Evolutionary conservation across 2,888 invertebrate genomes (phyloP).

Genomic region (Heliothis peltigera): DNA sequence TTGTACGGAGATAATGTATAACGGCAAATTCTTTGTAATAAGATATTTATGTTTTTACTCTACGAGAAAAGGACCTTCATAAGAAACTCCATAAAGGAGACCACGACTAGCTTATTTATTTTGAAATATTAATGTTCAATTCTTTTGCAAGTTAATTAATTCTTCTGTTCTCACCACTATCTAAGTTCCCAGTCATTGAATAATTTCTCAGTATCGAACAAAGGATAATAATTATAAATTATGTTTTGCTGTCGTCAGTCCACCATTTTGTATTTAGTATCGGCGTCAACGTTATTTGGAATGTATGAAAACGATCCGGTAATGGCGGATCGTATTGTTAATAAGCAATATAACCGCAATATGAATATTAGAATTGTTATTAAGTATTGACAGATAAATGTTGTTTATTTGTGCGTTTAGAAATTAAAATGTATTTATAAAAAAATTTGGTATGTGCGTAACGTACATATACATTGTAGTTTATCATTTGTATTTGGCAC

Average conservation of each 20-base stretch:
- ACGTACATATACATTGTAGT: too few species aligned
- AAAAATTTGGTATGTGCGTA: too few species aligned
- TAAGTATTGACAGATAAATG: constrained; percentile 17
- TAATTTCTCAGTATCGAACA: neutral
- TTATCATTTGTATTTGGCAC: too few species aligned
- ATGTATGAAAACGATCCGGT: constrained; percentile 13
- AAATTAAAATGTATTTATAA: too few species aligned
- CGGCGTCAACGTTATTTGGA: neutral
- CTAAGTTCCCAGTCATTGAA: neutral
- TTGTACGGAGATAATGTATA: too few species aligned
- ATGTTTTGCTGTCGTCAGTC: neutral
- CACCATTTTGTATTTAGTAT: neutral
- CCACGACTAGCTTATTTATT: neutral
- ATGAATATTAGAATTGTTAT: constrained; percentile 22
- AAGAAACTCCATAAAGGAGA: neutral
- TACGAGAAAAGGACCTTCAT: neutral
- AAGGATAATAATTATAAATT: neutral
- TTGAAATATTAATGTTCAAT: neutral
- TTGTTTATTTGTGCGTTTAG: constrained; percentile 20
- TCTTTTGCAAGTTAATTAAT: neutral
- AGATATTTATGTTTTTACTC: neutral
- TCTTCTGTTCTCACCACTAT: neutral
- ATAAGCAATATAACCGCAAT: constrained; percentile 29
- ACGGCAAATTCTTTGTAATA: too few species aligned
- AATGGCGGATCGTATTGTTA: constrained; percentile 13